phyloP scores from a whole-genome alignment of 2,888 invertebrate species.

The Drosophila emarginata region DNA sequence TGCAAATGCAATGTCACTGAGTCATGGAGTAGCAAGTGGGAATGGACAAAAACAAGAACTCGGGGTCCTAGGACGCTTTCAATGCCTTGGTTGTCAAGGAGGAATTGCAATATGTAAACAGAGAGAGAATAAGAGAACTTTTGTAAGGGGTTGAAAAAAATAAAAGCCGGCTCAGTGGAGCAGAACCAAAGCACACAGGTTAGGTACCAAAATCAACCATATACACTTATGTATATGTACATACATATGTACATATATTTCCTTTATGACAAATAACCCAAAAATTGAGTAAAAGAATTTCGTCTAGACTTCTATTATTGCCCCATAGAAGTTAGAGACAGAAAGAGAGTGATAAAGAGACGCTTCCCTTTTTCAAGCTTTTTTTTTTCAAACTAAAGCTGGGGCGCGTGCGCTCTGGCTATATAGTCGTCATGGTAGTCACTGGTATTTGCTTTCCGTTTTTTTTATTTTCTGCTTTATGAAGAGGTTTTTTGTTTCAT shows the following conservation, averaged over 20 bases:
- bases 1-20: constrained; percentile 76
- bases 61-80: constrained; percentile 54
- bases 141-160: constrained; percentile 18
- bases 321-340: constrained; percentile 16
- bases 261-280: constrained; percentile 12
- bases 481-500: constrained; percentile 54
- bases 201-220: neutral
- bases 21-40: constrained; percentile 51
- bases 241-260: neutral
- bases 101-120: constrained; percentile 66
- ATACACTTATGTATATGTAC: neutral
- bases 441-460: constrained; percentile 60
- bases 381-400: constrained; percentile 31
- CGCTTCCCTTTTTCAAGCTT: constrained; percentile 44
- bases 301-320: constrained; percentile 39
- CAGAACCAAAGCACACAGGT: constrained; percentile 32
- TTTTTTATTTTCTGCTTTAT: constrained; percentile 46
- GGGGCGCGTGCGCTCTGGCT: constrained; percentile 77
- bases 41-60: constrained; percentile 22
- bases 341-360: neutral
- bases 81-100: constrained; percentile 59
- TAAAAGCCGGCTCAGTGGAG: constrained; percentile 51
- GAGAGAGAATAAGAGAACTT: constrained; percentile 58
- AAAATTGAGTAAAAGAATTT: constrained; percentile 2
- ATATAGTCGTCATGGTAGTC: constrained; percentile 63